Evolutionary conservation across 2,888 invertebrate genomes (phyloP).

Genomic region (Parnassius smintheus): DNA sequence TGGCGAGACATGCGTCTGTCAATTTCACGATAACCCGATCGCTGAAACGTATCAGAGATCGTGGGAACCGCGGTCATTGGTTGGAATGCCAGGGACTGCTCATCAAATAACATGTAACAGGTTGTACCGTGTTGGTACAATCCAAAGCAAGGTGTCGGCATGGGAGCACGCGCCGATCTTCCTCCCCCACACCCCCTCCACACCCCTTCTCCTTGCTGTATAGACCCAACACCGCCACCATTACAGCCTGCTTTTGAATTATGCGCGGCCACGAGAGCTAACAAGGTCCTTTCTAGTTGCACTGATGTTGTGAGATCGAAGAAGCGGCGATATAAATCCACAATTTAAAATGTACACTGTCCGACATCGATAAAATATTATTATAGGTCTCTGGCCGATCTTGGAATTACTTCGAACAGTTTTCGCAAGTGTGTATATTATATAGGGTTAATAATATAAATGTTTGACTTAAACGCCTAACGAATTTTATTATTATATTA

Average conservation of each 20-base stretch:
- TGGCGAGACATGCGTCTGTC: conserved; percentile 8
- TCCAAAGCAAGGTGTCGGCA: conserved; percentile 18
- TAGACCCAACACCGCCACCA: conserved; percentile 10
- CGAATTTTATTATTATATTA: too few species aligned
- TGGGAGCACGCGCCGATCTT: conserved; percentile 19
- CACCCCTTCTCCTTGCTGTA: neutral
- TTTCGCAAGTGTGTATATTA: too few species aligned
- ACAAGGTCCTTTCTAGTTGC: conserved; percentile 32
- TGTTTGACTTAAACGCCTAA: too few species aligned
- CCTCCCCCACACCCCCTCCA: neutral
- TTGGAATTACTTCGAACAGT: conserved; percentile 6
- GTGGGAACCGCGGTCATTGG: conserved; percentile 22
- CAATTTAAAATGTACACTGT: conserved; percentile 17
- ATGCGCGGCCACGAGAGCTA: conserved; percentile 33
- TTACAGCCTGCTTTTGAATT: conserved; percentile 38
- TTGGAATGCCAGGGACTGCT: conserved; percentile 2
- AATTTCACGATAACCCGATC: conserved; percentile 10
- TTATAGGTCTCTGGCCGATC: conserved; percentile 11
- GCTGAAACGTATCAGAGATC: conserved; percentile 7
- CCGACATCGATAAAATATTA: conserved; percentile 12
- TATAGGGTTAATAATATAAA: too few species aligned
- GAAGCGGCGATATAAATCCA: conserved; percentile 23
- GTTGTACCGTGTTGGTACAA: conserved; percentile 3
- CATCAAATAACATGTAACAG: conserved; percentile 21
- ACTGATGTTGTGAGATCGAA: conserved; percentile 23